These are phyloP conservation scores for Spongia lamella DNA, from an alignment of 37 sponge, comb jelly and placozoan species.

Conservation along the genomic window DNA sequence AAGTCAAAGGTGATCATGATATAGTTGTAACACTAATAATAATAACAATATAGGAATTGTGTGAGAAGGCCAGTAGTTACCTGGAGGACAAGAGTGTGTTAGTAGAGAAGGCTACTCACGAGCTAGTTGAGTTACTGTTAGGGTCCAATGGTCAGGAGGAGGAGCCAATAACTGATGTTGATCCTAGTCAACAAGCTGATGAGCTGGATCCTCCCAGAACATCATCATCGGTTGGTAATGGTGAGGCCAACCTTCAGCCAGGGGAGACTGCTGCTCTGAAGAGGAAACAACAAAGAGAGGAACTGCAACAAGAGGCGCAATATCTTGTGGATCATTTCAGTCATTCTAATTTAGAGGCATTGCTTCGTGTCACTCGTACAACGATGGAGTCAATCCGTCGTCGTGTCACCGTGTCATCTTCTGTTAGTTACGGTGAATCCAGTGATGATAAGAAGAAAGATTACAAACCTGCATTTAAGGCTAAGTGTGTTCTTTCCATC, in stretches of 20 bases:
- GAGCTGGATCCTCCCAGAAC: no score
- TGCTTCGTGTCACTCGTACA: slow-evolving; percentile 48
- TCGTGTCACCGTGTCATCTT: slow-evolving; percentile 52
- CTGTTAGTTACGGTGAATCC: slow-evolving; percentile 42
- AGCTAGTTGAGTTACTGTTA: slow-evolving; percentile 61
- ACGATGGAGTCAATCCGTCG: slow-evolving; percentile 80
- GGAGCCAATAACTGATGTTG: no score
- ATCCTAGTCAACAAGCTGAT: no score
- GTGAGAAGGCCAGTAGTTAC: slow-evolving; percentile 25
- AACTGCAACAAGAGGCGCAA: slow-evolving; percentile 69
- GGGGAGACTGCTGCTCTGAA: slow-evolving; percentile 44
- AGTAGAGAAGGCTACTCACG: slow-evolving; percentile 71
- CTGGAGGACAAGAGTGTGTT: slow-evolving; percentile 60
- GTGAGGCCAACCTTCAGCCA: slow-evolving; percentile 5
- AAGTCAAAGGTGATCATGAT: no score
- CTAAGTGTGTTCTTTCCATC: slow-evolving; percentile 72
- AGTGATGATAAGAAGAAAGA: slow-evolving; percentile 29
- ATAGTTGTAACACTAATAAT: no score
- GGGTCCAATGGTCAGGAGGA: slow-evolving; percentile 17
- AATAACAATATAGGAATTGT: slow-evolving; percentile 34
- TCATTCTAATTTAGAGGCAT: slow-evolving; percentile 65
- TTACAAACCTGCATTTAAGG: slow-evolving; percentile 70
- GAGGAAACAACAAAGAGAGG: slow-evolving; percentile 27
- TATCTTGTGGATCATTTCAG: slow-evolving; percentile 59
- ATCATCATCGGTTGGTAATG: not conserved